These are phyloP conservation scores for Conus betulinus DNA, from an alignment of 1,140 invertebrate species.

Conservation along the genomic window DNA sequence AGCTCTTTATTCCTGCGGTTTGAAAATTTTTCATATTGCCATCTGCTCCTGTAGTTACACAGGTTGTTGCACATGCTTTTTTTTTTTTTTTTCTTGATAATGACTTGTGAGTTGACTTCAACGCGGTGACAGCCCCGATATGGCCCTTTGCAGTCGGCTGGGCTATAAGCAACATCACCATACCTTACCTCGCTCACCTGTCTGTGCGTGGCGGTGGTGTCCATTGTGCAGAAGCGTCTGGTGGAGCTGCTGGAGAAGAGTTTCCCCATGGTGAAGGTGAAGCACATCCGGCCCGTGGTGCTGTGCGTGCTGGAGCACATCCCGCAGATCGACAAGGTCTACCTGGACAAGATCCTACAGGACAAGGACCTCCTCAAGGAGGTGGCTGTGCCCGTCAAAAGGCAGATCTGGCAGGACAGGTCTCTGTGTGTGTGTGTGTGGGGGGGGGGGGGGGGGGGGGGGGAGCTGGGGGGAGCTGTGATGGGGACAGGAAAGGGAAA, in stretches of 20 bases:
- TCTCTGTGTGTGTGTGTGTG: background rate
- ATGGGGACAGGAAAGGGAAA: too few relatives aligned
- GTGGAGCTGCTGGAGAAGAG: slow-evolving; percentile 94
- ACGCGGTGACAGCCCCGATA: too few relatives aligned
- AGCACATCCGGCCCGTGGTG: slow-evolving; percentile 94
- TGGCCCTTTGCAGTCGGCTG: too few relatives aligned
- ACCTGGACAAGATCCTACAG: slow-evolving; percentile 86
- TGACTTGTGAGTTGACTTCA: too few relatives aligned
- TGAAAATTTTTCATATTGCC: too few relatives aligned
- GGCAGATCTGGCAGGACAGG: slow-evolving; percentile 98
- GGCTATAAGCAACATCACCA: too few relatives aligned
- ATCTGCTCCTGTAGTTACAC: too few relatives aligned
- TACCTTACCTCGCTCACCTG: background rate
- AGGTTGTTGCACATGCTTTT: too few relatives aligned
- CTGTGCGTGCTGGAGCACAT: slow-evolving; percentile 96
- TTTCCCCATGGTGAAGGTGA: slow-evolving; percentile 94
- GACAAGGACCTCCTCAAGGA: slow-evolving; percentile 95
- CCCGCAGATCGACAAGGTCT: slow-evolving; percentile 94
- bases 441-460: background rate
- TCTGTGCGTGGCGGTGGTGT: background rate
- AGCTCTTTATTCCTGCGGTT: too few relatives aligned
- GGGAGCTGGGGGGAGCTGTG: too few relatives aligned
- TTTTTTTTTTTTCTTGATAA: too few relatives aligned
- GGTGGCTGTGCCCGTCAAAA: slow-evolving; percentile 96
- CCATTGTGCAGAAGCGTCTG: slow-evolving; percentile 81